Base-by-base conservation (phyloP, 2,113 vertebrate species). In the Notechis scutatus region DNA sequence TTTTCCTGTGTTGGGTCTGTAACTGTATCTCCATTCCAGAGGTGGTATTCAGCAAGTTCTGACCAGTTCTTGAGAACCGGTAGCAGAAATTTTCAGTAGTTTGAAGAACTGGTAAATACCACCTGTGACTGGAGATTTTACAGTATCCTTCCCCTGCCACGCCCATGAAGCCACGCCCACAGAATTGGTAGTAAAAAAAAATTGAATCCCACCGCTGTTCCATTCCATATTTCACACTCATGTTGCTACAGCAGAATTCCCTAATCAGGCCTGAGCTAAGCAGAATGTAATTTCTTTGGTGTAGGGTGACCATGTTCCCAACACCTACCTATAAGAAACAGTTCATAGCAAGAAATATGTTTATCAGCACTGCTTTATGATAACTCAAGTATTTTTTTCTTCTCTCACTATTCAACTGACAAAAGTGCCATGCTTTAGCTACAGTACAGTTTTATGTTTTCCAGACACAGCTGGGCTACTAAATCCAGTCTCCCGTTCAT, bases 261-360 rank as follows among this genome's bases (percentile, higher is more conserved):
- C 89, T 85, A 9, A 90, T 15, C 87, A 12, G 12, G 64, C 61
- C 69, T 54, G 12, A 34, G 4, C 1, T 29, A 0, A n/a, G 29
- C 50, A 94, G 34, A 54, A 5, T 45, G 87, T 54, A 24, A 1
- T 87, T 89, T 55, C 94, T 45, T 56, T 91, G 47, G 15, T 93
- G 96, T 93, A 92, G 93, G 96, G 91, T 1, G 12, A 85, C 90
- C 91, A 81, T 0, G 1, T 64, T 1, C 54, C 87, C 87, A 12
- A 2, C 1, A 2, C 0, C 0, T 52, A 26, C 52, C 57, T 93
- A 74, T 18, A 92, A 93, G 86, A 87, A 45, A 74, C 93, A 91
- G 93, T 87, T 61, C 92, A 91, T 90, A 52, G 74, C 93, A 92
- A 95, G 91, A 91, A 61, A 57, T 2, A 61, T 90, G 47, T 0